Conservation (phyloP, 2,113 vertebrate genomes). For the Barbus barbus region DNA sequence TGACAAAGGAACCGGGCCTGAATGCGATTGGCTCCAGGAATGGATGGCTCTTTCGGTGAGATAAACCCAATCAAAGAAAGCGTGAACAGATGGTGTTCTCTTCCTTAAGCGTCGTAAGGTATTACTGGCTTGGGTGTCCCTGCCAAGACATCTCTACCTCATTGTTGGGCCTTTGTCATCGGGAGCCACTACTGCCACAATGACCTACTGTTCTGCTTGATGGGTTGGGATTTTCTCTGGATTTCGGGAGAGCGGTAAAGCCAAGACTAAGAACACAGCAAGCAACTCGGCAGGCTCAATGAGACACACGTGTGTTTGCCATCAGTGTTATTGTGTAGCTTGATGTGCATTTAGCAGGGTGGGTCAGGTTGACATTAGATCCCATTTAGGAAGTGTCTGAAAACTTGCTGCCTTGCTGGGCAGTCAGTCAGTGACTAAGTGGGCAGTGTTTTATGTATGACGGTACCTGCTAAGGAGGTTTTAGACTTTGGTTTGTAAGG, state of each 20-base stretch:
- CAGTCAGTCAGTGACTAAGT: neutral
- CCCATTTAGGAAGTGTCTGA: slow-evolving; percentile 17
- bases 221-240: slow-evolving; percentile 15
- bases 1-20: slow-evolving; percentile 52
- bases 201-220: slow-evolving; percentile 30
- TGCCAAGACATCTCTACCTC: slow-evolving; percentile 46
- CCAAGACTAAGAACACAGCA: slow-evolving; percentile 27
- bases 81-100: slow-evolving; percentile 53
- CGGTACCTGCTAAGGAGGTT: neutral
- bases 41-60: slow-evolving; percentile 51
- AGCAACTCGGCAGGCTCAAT: neutral
- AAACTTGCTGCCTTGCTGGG: neutral
- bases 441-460: neutral
- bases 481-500: no score
- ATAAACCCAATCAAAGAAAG: slow-evolving; percentile 59
- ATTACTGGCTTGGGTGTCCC: neutral
- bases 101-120: slow-evolving; percentile 47
- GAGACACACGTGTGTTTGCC: neutral
- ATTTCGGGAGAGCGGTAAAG: slow-evolving; percentile 25
- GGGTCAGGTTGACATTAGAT: neutral
- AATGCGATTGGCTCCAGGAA: slow-evolving; percentile 56
- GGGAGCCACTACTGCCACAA: slow-evolving; percentile 45
- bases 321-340: slow-evolving; percentile 23
- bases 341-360: slow-evolving; percentile 14
- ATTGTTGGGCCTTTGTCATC: slow-evolving; percentile 43